Evolutionary conservation across 2,113 vertebrate genomes (phyloP).

Genomic region (Leptosomus discolor): DNA sequence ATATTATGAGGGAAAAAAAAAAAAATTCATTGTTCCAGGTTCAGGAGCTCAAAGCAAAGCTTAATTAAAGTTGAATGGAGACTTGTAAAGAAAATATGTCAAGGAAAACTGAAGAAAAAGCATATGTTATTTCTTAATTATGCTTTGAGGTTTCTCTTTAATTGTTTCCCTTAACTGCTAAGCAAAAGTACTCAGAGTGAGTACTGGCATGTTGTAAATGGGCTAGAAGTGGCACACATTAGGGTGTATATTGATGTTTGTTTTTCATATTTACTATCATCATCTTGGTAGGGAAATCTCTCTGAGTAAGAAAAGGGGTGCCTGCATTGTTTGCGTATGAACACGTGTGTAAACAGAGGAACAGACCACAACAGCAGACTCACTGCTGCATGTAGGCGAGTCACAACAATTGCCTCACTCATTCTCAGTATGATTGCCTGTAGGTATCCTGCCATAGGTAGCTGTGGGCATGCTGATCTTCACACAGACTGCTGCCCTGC

Average conservation of each 20-base stretch:
- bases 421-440: rapidly evolving
- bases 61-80: constrained; percentile 42
- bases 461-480: neutral
- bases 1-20: neutral
- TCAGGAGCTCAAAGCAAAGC: neutral
- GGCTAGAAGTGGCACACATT: neutral
- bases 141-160: neutral
- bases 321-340: rapidly evolving
- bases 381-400: neutral
- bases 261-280: neutral
- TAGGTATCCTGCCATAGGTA: rapidly evolving
- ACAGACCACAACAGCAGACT: neutral
- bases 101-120: neutral
- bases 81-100: neutral
- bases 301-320: neutral
- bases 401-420: neutral
- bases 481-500: rapidly evolving
- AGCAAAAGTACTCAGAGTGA: neutral
- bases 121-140: neutral
- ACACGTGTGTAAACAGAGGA: neutral
- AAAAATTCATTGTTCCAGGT: neutral
- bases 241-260: neutral
- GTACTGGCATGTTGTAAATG: neutral
- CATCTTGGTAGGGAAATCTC: neutral
- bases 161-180: neutral